Base-by-base conservation (phyloP, 2,888 invertebrate species). In the Yponomeuta sedellus region DNA sequence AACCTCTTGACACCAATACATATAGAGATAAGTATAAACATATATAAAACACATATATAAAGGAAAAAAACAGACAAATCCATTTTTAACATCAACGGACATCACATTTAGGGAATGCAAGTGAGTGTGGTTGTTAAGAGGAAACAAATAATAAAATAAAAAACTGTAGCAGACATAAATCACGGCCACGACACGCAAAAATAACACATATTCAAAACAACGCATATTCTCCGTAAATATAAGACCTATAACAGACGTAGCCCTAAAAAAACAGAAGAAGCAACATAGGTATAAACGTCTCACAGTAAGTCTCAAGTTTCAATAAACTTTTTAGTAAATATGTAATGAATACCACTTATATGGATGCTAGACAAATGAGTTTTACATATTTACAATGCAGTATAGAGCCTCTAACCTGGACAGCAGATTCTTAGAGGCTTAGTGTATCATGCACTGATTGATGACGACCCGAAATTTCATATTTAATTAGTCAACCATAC, bases 101-200 rank as follows among this genome's bases (percentile, higher is more conserved):
- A 67, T 79, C 78, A 87, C 77, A 85, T 63, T 61, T 85, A 64
- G 3, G 44, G 84, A 83, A 90, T 91, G 90, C 90, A 90, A 81
- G 88, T 90, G 90, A 90, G 90, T 90, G 90, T 91, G 90, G 90
- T 88, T 88, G 81, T 82, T 25, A 63, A 74, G 72, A 73, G 75
- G 73, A 71, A 71, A 73, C 69, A 66, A 34, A 34, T 62, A 70
- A 68, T 67, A 70, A 70, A 76, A 74, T 75, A 77, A 76, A 78
- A 81, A 81, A 83, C 81, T 88, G 85, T 86, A 84, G 64, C 67
- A 67, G 65, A 61, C 56, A 65, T 56, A 65, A 57, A 69, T 28
- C 66, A 61, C 67, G 65, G 71, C 70, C 68, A 22, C 64, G 44
- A 56, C 16, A 64, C 25, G 28, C 19, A 64, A 20, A 56, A 56